A percentile compares a stretch with the other conserved stretches of the same genome.
phyloP scores from a whole-genome alignment of 2,888 invertebrate species.

The Xestia c-nigrum region DNA sequence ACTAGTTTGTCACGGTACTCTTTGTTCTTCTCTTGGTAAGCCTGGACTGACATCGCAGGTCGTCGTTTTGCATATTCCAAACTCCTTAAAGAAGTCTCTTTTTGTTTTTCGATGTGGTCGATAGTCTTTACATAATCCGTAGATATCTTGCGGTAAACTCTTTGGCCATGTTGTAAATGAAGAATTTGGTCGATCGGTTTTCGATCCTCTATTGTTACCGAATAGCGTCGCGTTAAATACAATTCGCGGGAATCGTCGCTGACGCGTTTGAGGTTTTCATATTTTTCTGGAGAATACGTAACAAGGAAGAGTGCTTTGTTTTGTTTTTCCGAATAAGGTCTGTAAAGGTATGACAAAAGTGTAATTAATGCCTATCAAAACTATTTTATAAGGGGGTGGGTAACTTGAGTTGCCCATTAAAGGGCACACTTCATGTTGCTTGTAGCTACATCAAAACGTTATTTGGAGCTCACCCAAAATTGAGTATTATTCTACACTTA shows the following conservation, averaged over 20 bases:
- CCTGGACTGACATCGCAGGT: slow-evolving; percentile 77
- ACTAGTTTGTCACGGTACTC: slow-evolving; percentile 66
- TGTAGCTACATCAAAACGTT: neutral
- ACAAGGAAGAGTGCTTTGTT: slow-evolving; percentile 70
- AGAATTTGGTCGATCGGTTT: slow-evolving; percentile 75
- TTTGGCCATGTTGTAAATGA: slow-evolving; percentile 79
- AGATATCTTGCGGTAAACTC: slow-evolving; percentile 79
- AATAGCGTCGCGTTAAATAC: slow-evolving; percentile 63
- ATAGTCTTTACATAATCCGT: slow-evolving; percentile 83
- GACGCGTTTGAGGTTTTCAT: slow-evolving; percentile 46
- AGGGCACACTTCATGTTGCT: neutral
- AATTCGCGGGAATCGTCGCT: slow-evolving; percentile 68
- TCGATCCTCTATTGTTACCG: slow-evolving; percentile 51
- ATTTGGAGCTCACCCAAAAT: neutral
- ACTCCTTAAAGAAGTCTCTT: slow-evolving; percentile 76
- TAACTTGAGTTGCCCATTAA: neutral
- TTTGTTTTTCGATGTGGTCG: slow-evolving; percentile 73
- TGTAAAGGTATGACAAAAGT: slow-evolving; percentile 59
- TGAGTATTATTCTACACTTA: too few species aligned
- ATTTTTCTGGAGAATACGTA: slow-evolving; percentile 64
- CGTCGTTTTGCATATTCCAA: slow-evolving; percentile 80
- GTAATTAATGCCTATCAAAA: neutral
- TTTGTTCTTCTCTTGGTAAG: slow-evolving; percentile 79
- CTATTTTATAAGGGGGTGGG: neutral
- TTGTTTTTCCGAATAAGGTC: slow-evolving; percentile 68